Conservation (phyloP, 1,140 invertebrate genomes). For the Calliopsis andreniformis region DNA sequence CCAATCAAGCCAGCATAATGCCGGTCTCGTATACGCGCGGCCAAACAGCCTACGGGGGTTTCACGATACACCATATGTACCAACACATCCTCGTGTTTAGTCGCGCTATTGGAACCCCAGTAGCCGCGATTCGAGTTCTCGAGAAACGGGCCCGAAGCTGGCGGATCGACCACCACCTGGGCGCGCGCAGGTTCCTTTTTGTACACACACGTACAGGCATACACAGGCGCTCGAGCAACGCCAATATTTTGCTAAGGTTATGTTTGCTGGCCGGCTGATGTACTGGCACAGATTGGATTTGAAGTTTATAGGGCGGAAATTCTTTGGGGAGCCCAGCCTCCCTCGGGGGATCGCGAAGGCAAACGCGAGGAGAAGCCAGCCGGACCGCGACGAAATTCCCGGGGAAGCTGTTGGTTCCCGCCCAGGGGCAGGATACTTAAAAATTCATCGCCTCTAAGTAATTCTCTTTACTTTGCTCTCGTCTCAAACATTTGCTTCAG, state of each 20-base stretch:
- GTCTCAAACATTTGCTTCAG: neutral
- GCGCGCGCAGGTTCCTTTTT: constrained; percentile 25
- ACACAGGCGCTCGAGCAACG: constrained; percentile 32
- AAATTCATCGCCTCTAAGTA: constrained; percentile 36
- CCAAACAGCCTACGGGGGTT: constrained; percentile 78
- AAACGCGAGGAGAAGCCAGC: neutral
- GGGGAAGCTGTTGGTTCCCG: neutral
- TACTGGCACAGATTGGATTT: constrained; percentile 80
- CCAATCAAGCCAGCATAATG: constrained; percentile 80
- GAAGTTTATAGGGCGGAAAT: constrained; percentile 81
- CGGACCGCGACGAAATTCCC: constrained; percentile 39
- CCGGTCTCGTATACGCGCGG: constrained; percentile 72
- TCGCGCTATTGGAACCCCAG: constrained; percentile 23
- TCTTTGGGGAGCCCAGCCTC: constrained; percentile 62
- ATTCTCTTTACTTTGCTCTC: constrained; percentile 31
- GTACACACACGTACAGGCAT: neutral
- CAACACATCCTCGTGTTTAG: constrained; percentile 49
- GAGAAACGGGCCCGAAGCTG: constrained; percentile 26
- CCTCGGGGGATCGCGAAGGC: constrained; percentile 24
- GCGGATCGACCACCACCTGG: constrained; percentile 29
- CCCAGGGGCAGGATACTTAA: constrained; percentile 21
- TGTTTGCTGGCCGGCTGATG: constrained; percentile 75
- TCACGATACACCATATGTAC: constrained; percentile 73
- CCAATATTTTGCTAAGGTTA: constrained; percentile 78
- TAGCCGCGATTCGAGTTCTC: constrained; percentile 36